Evolutionary conservation across 2,797 vertebrate species (phyloP), one percentile per base, ranked within the genome.

Genomic region (Aythya fuligula): DNA sequence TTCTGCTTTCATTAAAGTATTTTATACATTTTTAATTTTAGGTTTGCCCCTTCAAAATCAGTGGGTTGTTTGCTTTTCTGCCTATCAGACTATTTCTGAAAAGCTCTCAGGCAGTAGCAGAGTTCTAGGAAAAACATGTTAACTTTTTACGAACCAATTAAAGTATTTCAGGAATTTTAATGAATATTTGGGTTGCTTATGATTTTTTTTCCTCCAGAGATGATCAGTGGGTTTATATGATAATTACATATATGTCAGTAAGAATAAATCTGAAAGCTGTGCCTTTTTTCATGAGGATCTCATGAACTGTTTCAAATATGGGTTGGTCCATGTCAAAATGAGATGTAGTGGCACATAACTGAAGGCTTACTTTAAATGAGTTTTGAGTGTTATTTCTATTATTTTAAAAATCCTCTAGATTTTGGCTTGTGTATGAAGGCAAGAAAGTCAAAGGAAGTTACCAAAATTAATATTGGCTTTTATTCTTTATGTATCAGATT

Each of bases 1-100:
- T 73, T 66, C 69, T 92, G 39, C 73, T 93, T 94, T 93, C 54
- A 73, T 92, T 56, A 78, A n/a, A 86, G 30, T 78, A 22, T 51
- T 80, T 61, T 39, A 86, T 64, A 91, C 64, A 62, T 41, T 75
- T 49, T 85, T 91, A 17, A 16, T 75, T 82, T 92, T 57, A 32
- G 4, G 8, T 77, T 93, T 90, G 87, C 74, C 62, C 25, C 27
- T 56, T 91, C 85, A 47, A 83, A 87, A 87, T 36, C 39, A 39
- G 32, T 9, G 11, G 6, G 12, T 51, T 82, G 13, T 66, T 54
- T 67, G 22, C 72, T 92, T 91, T 54, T 34, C 47, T 56, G 39
- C 19, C 21, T 88, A 7, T 67, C 45, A 51, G 38, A 39, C 11
- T 74, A 3, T 58, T 85, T 83, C 51, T 43, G 43, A 27, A 49